phyloP scores from a whole-genome alignment of 2,888 invertebrate genomes.

The Caenorhabditis doughertyi region DNA sequence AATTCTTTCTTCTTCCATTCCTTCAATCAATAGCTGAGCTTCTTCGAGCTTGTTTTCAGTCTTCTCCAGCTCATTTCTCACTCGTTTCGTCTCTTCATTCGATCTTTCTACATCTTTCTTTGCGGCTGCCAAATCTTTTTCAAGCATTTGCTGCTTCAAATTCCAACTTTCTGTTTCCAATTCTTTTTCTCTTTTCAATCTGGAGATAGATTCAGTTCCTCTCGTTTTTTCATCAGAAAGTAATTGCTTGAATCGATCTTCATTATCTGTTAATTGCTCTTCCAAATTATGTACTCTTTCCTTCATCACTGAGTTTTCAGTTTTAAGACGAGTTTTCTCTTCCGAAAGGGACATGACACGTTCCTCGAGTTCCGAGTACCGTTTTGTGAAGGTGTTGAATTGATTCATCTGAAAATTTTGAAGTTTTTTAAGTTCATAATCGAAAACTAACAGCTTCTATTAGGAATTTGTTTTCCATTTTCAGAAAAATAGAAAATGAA shows the following conservation, averaged over 20 bases:
- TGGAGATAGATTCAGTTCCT: conserved; percentile 70
- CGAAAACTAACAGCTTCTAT: conserved; percentile 9
- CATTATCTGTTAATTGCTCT: conserved; percentile 76
- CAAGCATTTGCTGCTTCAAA: conserved; percentile 77
- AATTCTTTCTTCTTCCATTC: conserved; percentile 74
- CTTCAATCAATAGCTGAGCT: conserved; percentile 69
- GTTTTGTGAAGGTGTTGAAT: conserved; percentile 75
- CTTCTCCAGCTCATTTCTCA: conserved; percentile 67
- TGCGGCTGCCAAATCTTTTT: conserved; percentile 70
- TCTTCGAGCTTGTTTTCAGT: conserved; percentile 74
- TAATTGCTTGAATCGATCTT: conserved; percentile 77
- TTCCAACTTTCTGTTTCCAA: conserved; percentile 76
- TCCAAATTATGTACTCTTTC: conserved; percentile 80
- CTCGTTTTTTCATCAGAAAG: conserved; percentile 78
- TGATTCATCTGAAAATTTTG: conserved; percentile 75
- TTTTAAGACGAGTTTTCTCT: conserved; percentile 76
- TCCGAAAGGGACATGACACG: conserved; percentile 74
- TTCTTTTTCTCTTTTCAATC: conserved; percentile 79
- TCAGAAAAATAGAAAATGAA: not conserved
- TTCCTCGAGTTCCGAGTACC: conserved; percentile 80
- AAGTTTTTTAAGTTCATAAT: not conserved
- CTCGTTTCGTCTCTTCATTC: conserved; percentile 66
- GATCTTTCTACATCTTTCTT: conserved; percentile 72
- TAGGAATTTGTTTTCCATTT: conserved; percentile 9
- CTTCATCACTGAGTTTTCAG: conserved; percentile 81